These are phyloP conservation scores for Cephalopterus ornatus DNA, from an alignment of 2,113 vertebrate genomes.

Conservation along the genomic window DNA sequence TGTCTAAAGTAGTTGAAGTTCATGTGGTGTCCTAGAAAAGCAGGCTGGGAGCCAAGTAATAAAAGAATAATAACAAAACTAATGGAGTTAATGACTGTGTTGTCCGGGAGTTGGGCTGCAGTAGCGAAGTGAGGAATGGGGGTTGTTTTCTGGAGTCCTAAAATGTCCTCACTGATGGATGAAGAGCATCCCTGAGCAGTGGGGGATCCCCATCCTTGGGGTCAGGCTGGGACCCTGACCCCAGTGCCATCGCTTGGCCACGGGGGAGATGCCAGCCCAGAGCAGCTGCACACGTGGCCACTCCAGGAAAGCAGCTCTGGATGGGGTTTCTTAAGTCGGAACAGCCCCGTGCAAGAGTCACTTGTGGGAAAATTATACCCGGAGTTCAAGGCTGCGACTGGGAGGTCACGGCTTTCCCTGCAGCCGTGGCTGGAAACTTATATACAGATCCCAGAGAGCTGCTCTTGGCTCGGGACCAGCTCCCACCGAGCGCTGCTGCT, in stretches of 20 bases:
- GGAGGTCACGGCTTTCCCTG: neutral
- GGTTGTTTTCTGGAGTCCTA: neutral
- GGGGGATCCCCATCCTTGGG: fast-evolving
- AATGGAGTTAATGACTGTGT: fast-evolving
- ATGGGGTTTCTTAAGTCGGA: fast-evolving
- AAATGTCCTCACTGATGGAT: fast-evolving
- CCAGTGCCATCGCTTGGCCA: neutral
- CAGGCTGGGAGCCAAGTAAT: neutral
- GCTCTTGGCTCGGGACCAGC: neutral
- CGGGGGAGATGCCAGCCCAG: no score
- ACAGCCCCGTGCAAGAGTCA: neutral
- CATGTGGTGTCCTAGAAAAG: neutral
- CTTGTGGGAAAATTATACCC: neutral
- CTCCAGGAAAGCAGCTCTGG: neutral
- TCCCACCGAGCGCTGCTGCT: fast-evolving
- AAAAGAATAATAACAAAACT: neutral
- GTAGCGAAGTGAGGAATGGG: neutral
- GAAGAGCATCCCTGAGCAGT: neutral
- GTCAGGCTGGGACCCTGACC: no score
- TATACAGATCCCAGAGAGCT: fast-evolving
- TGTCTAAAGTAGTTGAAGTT: neutral
- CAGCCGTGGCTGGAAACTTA: neutral
- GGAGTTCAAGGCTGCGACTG: fast-evolving
- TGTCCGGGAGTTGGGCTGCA: neutral
- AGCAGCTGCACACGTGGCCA: fast-evolving